These are phyloP conservation scores for Coranthus polyacanthus DNA, from an alignment of 2,797 vertebrate genomes.

Conservation along the genomic window DNA sequence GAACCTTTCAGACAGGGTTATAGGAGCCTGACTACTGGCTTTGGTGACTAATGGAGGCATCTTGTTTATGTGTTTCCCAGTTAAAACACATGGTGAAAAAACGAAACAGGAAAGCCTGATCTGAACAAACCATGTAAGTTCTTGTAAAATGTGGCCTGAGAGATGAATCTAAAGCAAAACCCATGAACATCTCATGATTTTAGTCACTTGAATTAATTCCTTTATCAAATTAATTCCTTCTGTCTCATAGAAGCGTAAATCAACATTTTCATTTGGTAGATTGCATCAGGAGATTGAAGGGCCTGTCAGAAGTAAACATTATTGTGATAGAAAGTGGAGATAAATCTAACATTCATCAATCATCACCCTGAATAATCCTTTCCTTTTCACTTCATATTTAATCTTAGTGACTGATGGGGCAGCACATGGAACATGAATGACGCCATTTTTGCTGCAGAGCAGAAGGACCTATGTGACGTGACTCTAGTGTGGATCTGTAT, in stretches of 20 bases:
- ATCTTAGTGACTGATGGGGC: slow-evolving; percentile 28
- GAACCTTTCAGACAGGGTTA: slow-evolving; percentile 60
- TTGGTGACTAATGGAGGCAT: slow-evolving; percentile 47
- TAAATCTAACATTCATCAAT: slow-evolving; percentile 58
- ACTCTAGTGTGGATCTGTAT: neutral
- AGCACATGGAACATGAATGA: slow-evolving; percentile 5
- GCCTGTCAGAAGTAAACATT: slow-evolving; percentile 39
- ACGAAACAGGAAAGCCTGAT: neutral
- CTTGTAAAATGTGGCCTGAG: too few relatives aligned
- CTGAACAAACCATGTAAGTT: too few relatives aligned
- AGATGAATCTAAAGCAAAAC: slow-evolving; percentile 1
- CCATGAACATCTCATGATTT: neutral
- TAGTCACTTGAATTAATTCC: slow-evolving; percentile 18
- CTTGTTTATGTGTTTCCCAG: neutral
- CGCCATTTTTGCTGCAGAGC: neutral
- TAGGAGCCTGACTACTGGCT: slow-evolving; percentile 44
- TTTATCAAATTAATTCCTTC: slow-evolving; percentile 23
- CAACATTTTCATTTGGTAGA: slow-evolving; percentile 60
- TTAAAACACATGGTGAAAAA: neutral
- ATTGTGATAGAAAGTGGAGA: slow-evolving; percentile 53
- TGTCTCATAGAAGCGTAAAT: slow-evolving; percentile 39
- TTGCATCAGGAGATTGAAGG: slow-evolving; percentile 51
- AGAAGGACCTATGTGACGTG: neutral
- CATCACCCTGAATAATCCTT: slow-evolving; percentile 20
- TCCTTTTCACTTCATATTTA: slow-evolving; percentile 23